Evolutionary conservation across 1,140 invertebrate species (phyloP).

Genomic region (Leptinotarsa undecemlineata): DNA sequence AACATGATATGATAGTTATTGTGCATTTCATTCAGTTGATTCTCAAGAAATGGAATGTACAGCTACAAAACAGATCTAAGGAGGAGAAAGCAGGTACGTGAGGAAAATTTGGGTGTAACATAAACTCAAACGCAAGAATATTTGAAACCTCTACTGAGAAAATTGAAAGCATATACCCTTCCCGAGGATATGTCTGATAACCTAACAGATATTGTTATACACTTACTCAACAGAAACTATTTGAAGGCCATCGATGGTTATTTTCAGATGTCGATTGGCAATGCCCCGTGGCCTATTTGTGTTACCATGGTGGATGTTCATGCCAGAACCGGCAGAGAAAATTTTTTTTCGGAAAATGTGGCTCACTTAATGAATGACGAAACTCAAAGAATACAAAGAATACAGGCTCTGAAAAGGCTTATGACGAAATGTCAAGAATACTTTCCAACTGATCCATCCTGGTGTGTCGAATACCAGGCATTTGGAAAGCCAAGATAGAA

Average conservation of each 20-base stretch:
- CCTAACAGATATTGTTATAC: conserved; percentile 87
- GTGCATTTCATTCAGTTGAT: conserved; percentile 84
- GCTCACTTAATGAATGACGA: conserved; percentile 99
- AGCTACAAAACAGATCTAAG: conserved; percentile 80
- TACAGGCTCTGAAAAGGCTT: conserved; percentile 85
- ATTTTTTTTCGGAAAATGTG: conserved; percentile 98
- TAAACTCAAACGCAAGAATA: conserved; percentile 94
- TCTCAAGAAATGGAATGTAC: conserved; percentile 90
- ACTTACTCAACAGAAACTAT: conserved; percentile 90
- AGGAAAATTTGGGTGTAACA: conserved; percentile 89
- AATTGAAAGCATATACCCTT: conserved; percentile 85
- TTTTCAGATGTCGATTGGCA: conserved; percentile 98
- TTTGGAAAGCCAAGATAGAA: conserved; percentile 33
- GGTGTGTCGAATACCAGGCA: conserved; percentile 90
- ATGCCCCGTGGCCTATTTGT: conserved; percentile 99
- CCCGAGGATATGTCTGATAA: conserved; percentile 95
- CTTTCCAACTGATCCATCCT: conserved; percentile 95
- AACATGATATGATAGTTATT: conserved; percentile 86
- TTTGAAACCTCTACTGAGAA: conserved; percentile 90
- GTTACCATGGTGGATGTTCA: conserved; percentile 99
- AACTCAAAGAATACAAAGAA: conserved; percentile 99
- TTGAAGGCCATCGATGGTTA: conserved; percentile 89
- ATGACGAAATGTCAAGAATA: conserved; percentile 99
- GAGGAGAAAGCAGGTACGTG: conserved; percentile 83
- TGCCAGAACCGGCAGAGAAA: conserved; percentile 97